Evolutionary conservation across 2,888 invertebrate species (phyloP).

Genomic region (Therioaphis trifolii): DNA sequence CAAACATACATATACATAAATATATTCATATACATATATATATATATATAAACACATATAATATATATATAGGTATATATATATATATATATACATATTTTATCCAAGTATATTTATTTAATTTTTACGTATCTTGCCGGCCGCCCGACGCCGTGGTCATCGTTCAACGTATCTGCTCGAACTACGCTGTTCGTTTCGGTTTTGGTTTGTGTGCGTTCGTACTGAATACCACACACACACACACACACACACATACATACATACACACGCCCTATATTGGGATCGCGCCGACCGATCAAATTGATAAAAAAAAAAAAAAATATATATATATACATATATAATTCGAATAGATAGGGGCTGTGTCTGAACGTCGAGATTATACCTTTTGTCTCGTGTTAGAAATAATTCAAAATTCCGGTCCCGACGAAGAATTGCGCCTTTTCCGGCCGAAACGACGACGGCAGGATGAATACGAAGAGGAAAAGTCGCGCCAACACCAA

Average conservation of each 20-base stretch:
- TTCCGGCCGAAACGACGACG: conserved; percentile 74
- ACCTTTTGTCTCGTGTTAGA: conserved; percentile 63
- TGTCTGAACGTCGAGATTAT: conserved; percentile 13
- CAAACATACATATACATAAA: neutral
- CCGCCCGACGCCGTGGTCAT: neutral
- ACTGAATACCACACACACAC: neutral
- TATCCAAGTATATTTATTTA: neutral
- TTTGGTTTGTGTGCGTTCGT: conserved; percentile 7
- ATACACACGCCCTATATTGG: neutral
- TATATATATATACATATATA: neutral
- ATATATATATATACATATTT: neutral
- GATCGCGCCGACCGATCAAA: neutral
- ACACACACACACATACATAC: neutral
- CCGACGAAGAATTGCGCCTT: conserved; percentile 84
- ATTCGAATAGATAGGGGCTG: neutral
- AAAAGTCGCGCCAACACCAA: conserved; percentile 83
- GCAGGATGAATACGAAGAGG: conserved; percentile 80
- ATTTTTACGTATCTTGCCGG: conserved; percentile 24
- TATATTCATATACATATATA: neutral
- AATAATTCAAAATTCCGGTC: conserved; percentile 83
- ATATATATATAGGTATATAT: neutral
- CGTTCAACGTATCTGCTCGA: conserved; percentile 15
- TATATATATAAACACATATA: neutral
- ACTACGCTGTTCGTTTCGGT: neutral
- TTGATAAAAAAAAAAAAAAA: neutral